Conservation (phyloP, 2,797 vertebrate species). For the Acestrorhynchus altus region DNA sequence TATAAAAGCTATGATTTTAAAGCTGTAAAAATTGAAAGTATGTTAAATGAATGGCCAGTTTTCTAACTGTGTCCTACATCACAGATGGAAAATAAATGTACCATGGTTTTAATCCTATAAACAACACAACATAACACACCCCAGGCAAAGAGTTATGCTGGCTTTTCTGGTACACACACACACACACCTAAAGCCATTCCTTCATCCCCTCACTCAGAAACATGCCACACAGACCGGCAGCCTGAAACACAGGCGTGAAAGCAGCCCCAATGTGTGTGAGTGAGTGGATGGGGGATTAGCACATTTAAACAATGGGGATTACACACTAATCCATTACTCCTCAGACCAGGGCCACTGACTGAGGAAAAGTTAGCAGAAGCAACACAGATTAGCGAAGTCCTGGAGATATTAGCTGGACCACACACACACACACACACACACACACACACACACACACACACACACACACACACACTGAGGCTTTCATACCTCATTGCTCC, state of each 20-base stretch:
- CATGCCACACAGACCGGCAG: not conserved
- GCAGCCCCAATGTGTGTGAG: not conserved
- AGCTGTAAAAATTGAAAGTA: no score
- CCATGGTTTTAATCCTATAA: no score
- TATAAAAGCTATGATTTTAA: no score
- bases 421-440: constrained; percentile 34
- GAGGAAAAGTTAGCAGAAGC: not conserved
- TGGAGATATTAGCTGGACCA: constrained; percentile 9
- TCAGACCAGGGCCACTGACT: not conserved
- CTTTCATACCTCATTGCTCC: not conserved
- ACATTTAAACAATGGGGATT: constrained; percentile 36
- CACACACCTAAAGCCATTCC: not conserved
- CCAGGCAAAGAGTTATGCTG: no score
- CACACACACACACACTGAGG: constrained; percentile 22
- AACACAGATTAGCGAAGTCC: not conserved
- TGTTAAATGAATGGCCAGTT: no score
- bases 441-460: constrained; percentile 38
- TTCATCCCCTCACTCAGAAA: not conserved
- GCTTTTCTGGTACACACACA: not conserved
- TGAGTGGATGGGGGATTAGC: constrained; percentile 14
- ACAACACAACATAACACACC: no score
- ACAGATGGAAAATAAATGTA: no score
- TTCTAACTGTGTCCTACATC: no score
- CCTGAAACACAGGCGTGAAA: constrained; percentile 11
- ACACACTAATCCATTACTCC: constrained; percentile 32